Evolutionary conservation across 2,888 invertebrate species (phyloP).

Genomic region (Diarsia mendica): DNA sequence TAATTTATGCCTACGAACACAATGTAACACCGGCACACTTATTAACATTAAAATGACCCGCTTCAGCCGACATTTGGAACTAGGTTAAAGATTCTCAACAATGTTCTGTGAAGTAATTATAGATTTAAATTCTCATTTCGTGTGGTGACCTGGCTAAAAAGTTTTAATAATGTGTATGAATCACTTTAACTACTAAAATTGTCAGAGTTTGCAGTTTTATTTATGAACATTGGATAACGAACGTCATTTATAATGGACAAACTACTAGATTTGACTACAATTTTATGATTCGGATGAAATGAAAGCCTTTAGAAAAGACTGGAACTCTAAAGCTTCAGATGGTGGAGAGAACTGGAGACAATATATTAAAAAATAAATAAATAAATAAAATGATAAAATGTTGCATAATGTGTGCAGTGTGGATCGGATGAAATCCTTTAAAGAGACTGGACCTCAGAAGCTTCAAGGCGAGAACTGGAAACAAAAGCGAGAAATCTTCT

Average conservation of each 20-base stretch:
- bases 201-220: neutral
- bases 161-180: constrained; percentile 17
- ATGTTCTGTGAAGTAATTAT: constrained; percentile 31
- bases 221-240: too few species aligned
- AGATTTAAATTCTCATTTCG: constrained; percentile 40
- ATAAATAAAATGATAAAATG: too few species aligned
- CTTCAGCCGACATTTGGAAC: constrained; percentile 41
- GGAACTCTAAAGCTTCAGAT: neutral
- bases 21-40: constrained; percentile 30
- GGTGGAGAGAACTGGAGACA: too few species aligned
- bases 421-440: too few species aligned
- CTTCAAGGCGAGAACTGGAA: too few species aligned
- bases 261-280: too few species aligned
- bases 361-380: too few species aligned
- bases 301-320: neutral
- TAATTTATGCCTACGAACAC: constrained; percentile 36
- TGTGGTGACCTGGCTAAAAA: constrained; percentile 1
- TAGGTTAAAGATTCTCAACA: constrained; percentile 48
- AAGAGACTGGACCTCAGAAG: too few species aligned
- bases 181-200: constrained; percentile 12
- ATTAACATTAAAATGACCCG: constrained; percentile 45
- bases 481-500: too few species aligned
- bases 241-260: neutral
- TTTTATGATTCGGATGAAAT: too few species aligned
- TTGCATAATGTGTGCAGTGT: too few species aligned